Base-by-base conservation (phyloP, 2,113 vertebrate genomes). In the Anarhynchus alexandrinus region DNA sequence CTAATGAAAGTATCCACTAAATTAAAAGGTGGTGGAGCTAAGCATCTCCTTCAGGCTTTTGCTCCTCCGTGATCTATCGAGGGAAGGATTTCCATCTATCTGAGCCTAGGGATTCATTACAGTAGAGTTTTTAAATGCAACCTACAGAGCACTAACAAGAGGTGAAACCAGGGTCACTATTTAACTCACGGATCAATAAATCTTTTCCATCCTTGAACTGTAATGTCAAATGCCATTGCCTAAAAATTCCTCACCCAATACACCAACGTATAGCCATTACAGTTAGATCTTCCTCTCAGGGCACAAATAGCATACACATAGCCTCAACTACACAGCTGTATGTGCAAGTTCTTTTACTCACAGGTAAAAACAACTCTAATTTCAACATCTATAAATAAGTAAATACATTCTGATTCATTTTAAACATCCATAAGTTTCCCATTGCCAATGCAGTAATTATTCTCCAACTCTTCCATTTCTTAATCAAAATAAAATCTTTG, bases 131-230 rank as follows among this genome's bases (percentile, higher is more conserved):
- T 82, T 59, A 80, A 94, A 67, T n/a, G 47, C 65, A 90, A 82
- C 74, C 76, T 93, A 69, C 20, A 86, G 34, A 96, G 71, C 70
- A 96, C 64, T 95, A 86, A 95, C 66, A 85, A 78, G 83, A 73
- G 71, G 92, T 96, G 49, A 97, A 96, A 95, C 23, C 51, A 27
- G 73, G 79, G 74, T 97, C 87, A 97, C 82, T 76, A 25, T 84
- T 97, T 97, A 97, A 97, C 86, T 91, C 70, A 57, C 3, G 5
- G 86, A 96, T 96, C 88, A 96, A 85, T 96, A 97, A 92, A 95
- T 95, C 82, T 95, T 97, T 96, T 96, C 90, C 91, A 91, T 94
- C 80, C 69, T 97, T 98, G 94, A 98, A 96, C 64, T 94, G 54
- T 88, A 80, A 84, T 96, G 74, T 96, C 80, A 94, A 93, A 92